These are phyloP conservation scores for Peromyscus californicus DNA, from an alignment of 2,113 vertebrate species.

Conservation along the genomic window DNA sequence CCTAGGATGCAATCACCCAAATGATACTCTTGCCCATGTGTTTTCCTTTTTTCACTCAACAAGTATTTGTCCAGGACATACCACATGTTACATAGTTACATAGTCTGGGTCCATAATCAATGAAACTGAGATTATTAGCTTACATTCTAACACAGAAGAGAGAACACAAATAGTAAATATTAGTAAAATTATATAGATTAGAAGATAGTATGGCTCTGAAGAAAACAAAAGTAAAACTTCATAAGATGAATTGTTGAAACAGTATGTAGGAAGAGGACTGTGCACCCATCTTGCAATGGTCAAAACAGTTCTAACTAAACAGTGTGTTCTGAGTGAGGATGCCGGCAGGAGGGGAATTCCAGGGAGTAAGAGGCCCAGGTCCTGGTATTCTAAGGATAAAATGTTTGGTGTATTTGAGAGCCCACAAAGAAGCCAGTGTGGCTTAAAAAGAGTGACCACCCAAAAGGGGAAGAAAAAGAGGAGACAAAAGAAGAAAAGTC, in stretches of 20 bases:
- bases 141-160: neutral
- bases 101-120: neutral
- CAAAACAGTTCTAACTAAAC: neutral
- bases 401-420: neutral
- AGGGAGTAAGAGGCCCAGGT: neutral
- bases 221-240: neutral
- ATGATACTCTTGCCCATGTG: neutral
- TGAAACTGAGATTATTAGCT: neutral
- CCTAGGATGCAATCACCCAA: neutral
- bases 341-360: neutral
- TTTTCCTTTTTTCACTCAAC: neutral
- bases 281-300: neutral
- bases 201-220: neutral
- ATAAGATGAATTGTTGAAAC: neutral
- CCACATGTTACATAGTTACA: neutral
- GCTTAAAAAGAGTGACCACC: neutral
- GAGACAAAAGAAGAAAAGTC: neutral
- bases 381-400: too few species aligned
- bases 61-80: neutral
- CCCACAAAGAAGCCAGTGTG: neutral
- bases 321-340: neutral
- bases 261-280: neutral
- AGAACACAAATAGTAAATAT: constrained; percentile 18
- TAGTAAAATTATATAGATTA: neutral
- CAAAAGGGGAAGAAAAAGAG: neutral